Conservation (phyloP, 2,888 invertebrate genomes). For the Drosophila bunnanda region DNA sequence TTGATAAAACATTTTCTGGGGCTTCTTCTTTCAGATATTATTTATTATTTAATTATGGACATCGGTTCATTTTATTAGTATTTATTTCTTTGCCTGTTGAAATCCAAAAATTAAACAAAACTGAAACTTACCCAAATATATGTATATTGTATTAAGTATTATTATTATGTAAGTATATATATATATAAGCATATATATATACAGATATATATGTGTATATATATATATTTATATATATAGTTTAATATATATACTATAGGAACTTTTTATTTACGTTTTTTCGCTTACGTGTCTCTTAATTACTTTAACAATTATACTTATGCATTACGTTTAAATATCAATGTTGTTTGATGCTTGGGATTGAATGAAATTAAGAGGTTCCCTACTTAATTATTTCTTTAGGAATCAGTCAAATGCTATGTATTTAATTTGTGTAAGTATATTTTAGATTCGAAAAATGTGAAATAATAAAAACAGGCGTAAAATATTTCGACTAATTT, state of each 20-base stretch:
- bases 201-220: neutral
- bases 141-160: too few relatives aligned
- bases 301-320: constrained; percentile 32
- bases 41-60: constrained; percentile 6
- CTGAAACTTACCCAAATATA: constrained; percentile 26
- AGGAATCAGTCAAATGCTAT: constrained; percentile 6
- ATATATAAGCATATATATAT: too few relatives aligned
- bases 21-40: neutral
- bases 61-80: neutral
- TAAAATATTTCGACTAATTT: neutral
- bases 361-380: constrained; percentile 4
- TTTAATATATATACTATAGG: constrained; percentile 65
- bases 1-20: constrained; percentile 1
- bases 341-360: constrained; percentile 9
- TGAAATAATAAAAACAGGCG: neutral
- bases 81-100: neutral
- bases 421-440: neutral
- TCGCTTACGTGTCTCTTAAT: constrained; percentile 22
- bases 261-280: constrained; percentile 70
- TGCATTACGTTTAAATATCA: constrained; percentile 9
- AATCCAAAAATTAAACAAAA: neutral
- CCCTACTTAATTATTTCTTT: neutral
- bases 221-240: neutral
- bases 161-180: too few relatives aligned
- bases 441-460: neutral